Base-by-base conservation (phyloP, 30 jellyfish, hydroid and myxozoan species). In the Hydractinia echinata region DNA sequence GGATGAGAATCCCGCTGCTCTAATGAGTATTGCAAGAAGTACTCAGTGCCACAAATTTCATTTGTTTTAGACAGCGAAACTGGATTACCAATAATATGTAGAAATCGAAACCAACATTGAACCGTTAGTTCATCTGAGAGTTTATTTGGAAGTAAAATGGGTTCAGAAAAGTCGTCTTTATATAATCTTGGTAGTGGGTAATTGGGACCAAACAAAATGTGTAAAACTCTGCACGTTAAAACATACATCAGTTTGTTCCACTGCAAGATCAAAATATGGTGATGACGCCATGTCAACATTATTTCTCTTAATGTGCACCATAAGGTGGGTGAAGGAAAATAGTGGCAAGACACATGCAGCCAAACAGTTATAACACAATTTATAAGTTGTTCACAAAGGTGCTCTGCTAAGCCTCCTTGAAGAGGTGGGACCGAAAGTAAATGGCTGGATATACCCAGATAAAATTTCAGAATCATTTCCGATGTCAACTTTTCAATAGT, bases 51-150 rank as follows among this genome's bases (percentile, higher is more conserved):
- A n/a, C 94, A 51, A 11, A 93, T 87, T 71, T 87, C 88, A 4
- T 55, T 76, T 15, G 86, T 87, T 50, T 71, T 79, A 67, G 94
- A 73, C 13, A 93, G 89, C 13, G 87, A 94, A 62, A 87, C 95
- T 52, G 99, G 99, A 51, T 89, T 83, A 18, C 99, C 99, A 15
- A 93, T 78, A 7, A 87, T 58, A 60, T 93, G 99, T 54, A 93
- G 66, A 70, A 93, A 87, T 54, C 99, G 78, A 58, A 86, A 88
- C 99, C 99, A 93, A 81, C 99, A 93, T 66, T 93, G 99, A 48
- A 93, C 96, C 18, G 88, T 78, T 66, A 93, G 30, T 76, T 93
- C 99, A 67, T 92, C 79, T 53, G 95, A 87, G 76, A 87, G 61
- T 8, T 73, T 89, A 39, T 53, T 73, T 5, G 97, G 97, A 10